Percentiles rank a stretch among this genome's conserved stretches.
These are phyloP conservation scores for Cochlearius cochlearius DNA, from an alignment of 2,113 vertebrate genomes.

Conservation along the genomic window DNA sequence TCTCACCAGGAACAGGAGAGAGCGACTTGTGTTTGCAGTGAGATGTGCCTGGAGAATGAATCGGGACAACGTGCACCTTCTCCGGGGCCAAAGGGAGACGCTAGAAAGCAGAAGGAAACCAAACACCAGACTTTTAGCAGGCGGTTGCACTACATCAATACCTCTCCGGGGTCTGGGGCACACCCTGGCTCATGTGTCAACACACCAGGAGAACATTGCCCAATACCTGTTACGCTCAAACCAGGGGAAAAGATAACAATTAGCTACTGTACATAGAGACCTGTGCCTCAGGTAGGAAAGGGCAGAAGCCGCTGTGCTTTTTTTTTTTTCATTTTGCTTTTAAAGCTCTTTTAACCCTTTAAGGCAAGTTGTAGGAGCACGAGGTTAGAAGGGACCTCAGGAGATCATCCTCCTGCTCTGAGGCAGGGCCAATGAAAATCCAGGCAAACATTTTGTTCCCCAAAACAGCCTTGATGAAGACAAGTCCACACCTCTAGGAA, in stretches of 20 bases:
- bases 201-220: not conserved
- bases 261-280: not conserved
- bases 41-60: fast-evolving
- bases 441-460: not conserved
- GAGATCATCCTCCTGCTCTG: not conserved
- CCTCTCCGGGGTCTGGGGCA: not conserved
- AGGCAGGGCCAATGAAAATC: not conserved
- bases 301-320: not conserved
- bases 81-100: not conserved
- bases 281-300: not conserved
- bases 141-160: fast-evolving
- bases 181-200: not conserved
- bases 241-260: not conserved
- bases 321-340: not conserved
- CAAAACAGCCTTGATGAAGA: not conserved
- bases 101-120: not conserved
- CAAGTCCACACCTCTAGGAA: not conserved
- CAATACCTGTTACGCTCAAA: not conserved
- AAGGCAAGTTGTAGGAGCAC: not conserved
- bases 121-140: not conserved
- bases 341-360: not conserved
- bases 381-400: not conserved
- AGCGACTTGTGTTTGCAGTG: not conserved
- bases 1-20: not conserved
- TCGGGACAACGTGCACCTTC: not conserved